Evolutionary conservation across 2,888 invertebrate genomes (phyloP), one percentile per base, ranked within the genome.

Genomic region (Drosophila quinaria): DNA sequence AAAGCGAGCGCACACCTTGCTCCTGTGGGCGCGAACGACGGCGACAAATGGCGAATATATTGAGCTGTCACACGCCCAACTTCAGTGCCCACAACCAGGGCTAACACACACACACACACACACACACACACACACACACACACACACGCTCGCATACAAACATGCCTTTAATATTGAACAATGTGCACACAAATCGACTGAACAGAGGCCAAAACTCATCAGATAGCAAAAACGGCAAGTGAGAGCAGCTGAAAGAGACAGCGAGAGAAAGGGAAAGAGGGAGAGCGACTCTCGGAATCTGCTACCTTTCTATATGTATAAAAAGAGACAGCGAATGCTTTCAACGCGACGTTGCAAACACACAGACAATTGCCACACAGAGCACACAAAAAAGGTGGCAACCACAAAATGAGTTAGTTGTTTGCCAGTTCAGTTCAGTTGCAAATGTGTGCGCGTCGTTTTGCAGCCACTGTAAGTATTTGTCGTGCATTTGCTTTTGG

Each of bases 1-100:
- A 39, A n/a, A 10, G 44, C 33, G 56, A 46, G 56, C 64, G 79
- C 60, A 66, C 72, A 76, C 73, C 70, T 74, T 56, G 54, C 49
- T 55, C 29, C 56, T 70, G 71, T 69, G 82, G 80, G 74, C 61
- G 68, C 72, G 29, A 63, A 60, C 60, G 76, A 80, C 68, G 88
- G 88, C 86, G 86, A 87, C 89, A 84, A 89, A 88, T 90, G 81
- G 80, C 79, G 81, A 85, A 90, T 86, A 88, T 86, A 87, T 90
- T 85, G 74, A 89, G 85, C 84, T 86, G 87, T 81, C 82, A 84
- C 78, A 80, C 72, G 80, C 71, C 74, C 85, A 81, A 58, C 74
- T 71, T 66, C 68, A 64, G 50, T 39, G 56, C 52, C 31, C 49
- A 58, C 6, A 51, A 55, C 37, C 51, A 55, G 49, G 31, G 25